These are phyloP conservation scores for Cheilosia impressa DNA, from an alignment of 2,888 invertebrate genomes.

Conservation along the genomic window DNA sequence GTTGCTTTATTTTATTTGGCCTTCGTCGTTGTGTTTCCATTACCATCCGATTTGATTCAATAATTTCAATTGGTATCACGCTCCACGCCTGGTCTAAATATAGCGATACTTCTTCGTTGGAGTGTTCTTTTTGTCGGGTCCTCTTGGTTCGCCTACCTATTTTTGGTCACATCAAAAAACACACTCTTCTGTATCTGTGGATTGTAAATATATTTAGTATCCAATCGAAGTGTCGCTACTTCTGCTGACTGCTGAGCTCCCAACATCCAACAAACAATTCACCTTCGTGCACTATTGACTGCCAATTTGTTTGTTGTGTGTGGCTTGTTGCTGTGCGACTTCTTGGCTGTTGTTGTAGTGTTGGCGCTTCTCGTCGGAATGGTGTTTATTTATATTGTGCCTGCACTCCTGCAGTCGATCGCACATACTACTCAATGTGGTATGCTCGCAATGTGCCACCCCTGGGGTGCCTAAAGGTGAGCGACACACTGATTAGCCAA, in stretches of 20 bases:
- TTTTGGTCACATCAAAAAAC: slow-evolving; percentile 16
- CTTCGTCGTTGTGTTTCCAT: slow-evolving; percentile 33
- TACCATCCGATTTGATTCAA: slow-evolving; percentile 40
- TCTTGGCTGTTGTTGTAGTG: slow-evolving; percentile 10
- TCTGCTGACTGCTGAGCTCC: slow-evolving; percentile 27
- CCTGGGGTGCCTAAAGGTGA: slow-evolving; percentile 61
- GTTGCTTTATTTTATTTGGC: slow-evolving; percentile 12
- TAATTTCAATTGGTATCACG: slow-evolving; percentile 37
- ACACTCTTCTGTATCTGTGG: slow-evolving; percentile 43
- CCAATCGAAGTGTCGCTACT: slow-evolving; percentile 47
- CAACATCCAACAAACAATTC: slow-evolving; percentile 58
- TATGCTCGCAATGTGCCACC: slow-evolving; percentile 68
- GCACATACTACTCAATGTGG: slow-evolving; percentile 15
- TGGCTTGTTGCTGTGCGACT: slow-evolving; percentile 47
- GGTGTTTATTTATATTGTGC: slow-evolving; percentile 6
- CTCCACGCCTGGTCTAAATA: slow-evolving; percentile 57
- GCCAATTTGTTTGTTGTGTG: slow-evolving; percentile 68
- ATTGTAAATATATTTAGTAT: slow-evolving; percentile 33
- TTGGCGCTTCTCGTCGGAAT: neutral
- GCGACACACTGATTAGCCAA: slow-evolving; percentile 59
- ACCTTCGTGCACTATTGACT: slow-evolving; percentile 72
- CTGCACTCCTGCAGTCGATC: slow-evolving; percentile 28
- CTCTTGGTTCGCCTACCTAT: neutral
- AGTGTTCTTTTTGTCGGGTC: slow-evolving; percentile 9
- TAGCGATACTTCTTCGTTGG: slow-evolving; percentile 54